Evolutionary conservation across 2,113 vertebrate species (phyloP), one percentile per base, ranked within the genome.

Genomic region (Anser brachyrhynchus): DNA sequence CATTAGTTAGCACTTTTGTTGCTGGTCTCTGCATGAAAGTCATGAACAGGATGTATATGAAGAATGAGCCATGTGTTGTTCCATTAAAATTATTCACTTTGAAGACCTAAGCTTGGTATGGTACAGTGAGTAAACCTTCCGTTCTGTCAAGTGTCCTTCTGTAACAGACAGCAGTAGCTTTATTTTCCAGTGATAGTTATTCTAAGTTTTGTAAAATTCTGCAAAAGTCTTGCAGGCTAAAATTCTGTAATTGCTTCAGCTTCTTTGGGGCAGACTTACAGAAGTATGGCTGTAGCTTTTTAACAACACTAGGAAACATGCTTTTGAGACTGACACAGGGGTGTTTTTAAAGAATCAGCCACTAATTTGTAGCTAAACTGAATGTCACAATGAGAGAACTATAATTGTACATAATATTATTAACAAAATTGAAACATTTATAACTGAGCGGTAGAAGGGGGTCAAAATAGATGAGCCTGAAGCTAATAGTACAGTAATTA

Each of bases 211-310:
- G 92, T 37, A 44, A 83, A 70, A 83, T 80, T 11, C 18, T 59
- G 11, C 26, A 92, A 23, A 51, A 54, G 37, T 55, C 2, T 75
- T 43, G 59, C 70, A 0, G 1, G 16, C 46, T 49, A 49, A 21
- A 21, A 49, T 49, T 55, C 6, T 1, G 5, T 20, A 10, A 0
- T 46, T 15, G 4, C 4, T 65, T 58, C 9, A 43, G 7, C 3
- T 41, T 69, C 5, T 73, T 65, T 49, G 49, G 37, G 33, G 9
- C 3, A 70, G 39, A 62, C 59, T 75, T 64, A 35, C 87, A 82
- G 61, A 29, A 59, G 17, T 44, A 4, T 82, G 16, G 39, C 3
- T 67, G 6, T 52, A 54, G 29, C 19, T 71, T 78, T 69, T 59
- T 84, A 43, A 21, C 15, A 15, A 28, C n/a, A 75, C 4, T 29